phyloP scores from a whole-genome alignment of 2,888 invertebrate genomes.

The Tigriopus californicus region DNA sequence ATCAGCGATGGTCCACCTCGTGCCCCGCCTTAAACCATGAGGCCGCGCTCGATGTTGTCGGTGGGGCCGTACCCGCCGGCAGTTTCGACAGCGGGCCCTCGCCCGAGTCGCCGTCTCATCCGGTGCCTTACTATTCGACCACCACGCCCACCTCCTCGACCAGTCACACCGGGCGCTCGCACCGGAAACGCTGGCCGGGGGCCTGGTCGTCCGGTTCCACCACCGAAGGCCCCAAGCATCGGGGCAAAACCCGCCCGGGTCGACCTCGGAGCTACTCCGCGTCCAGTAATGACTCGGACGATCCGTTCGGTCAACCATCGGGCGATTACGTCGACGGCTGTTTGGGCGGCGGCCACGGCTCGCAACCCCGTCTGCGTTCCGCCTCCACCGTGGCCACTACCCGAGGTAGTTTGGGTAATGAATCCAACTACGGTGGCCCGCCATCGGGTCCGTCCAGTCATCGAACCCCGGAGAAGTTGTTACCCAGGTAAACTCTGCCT shows the following conservation, averaged over 20 bases:
- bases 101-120: background rate
- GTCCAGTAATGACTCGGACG: background rate
- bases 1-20: background rate
- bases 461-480: too few species aligned
- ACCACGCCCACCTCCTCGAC: background rate
- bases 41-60: background rate
- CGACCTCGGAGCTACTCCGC: background rate
- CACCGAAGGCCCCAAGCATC: background rate
- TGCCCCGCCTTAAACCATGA: background rate
- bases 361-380: too few species aligned
- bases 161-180: background rate
- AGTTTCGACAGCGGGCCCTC: background rate
- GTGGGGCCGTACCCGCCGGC: background rate
- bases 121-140: background rate
- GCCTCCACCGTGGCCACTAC: too few species aligned
- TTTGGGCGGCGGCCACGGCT: too few species aligned
- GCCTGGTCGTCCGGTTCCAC: background rate
- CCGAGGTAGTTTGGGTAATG: too few species aligned
- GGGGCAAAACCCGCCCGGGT: background rate
- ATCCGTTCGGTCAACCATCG: too few species aligned
- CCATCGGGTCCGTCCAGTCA: too few species aligned
- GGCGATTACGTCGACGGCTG: background rate
- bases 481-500: too few species aligned
- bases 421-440: too few species aligned
- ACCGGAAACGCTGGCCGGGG: background rate